Conservation (phyloP, 2,797 vertebrate species). For the Bradypodion pumilum region DNA sequence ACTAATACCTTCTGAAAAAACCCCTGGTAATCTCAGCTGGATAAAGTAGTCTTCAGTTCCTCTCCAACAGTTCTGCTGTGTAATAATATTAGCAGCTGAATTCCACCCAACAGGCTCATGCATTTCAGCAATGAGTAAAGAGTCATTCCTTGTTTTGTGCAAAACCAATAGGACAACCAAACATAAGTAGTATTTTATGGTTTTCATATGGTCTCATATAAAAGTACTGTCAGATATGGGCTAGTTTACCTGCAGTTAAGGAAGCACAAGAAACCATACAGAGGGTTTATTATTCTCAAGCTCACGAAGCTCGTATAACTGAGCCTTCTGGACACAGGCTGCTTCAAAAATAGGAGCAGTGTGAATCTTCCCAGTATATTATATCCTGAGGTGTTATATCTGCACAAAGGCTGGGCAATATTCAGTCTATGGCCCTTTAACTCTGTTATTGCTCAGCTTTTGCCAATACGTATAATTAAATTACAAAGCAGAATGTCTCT, state of each 20-base stretch:
- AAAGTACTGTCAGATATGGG: not conserved
- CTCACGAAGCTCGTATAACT: not conserved
- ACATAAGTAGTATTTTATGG: slow-evolving; percentile 33
- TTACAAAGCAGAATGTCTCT: not conserved
- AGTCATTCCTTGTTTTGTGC: slow-evolving; percentile 48
- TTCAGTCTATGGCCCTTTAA: not conserved
- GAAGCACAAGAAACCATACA: not conserved
- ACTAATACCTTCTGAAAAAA: slow-evolving; percentile 63
- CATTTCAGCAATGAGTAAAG: slow-evolving; percentile 49
- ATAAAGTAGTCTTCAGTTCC: slow-evolving; percentile 63
- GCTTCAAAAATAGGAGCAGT: not conserved
- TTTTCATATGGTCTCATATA: not conserved
- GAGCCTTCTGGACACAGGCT: not conserved
- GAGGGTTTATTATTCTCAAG: not conserved
- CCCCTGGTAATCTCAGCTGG: slow-evolving; percentile 66
- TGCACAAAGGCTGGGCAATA: not conserved
- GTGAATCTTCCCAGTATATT: not conserved
- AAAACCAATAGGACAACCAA: slow-evolving; percentile 36
- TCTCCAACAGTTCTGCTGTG: slow-evolving; percentile 64
- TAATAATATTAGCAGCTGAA: slow-evolving; percentile 62
- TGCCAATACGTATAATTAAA: not conserved
- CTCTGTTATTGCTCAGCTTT: too few species aligned
- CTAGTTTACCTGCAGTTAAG: not conserved
- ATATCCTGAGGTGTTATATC: not conserved
- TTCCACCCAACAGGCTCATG: slow-evolving; percentile 64